Evolutionary conservation across 2,113 vertebrate genomes (phyloP), one percentile per base, ranked within the genome.

Genomic region (Chlorodrepanis virens): DNA sequence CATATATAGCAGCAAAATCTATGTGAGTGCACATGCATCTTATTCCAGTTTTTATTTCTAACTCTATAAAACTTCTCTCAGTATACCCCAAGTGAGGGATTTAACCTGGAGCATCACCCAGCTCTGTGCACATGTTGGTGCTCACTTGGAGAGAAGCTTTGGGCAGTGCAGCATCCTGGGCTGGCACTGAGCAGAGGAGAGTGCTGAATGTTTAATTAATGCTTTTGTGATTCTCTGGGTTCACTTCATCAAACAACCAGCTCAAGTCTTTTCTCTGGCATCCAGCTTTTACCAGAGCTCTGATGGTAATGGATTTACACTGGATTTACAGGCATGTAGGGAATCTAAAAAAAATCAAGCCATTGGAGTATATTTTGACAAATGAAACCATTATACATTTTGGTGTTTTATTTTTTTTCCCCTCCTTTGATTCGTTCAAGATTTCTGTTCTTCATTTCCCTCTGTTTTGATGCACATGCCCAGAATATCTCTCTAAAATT

Each of bases 381-480:
- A 89, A 90, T 74, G 20, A 87, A 81, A 19, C 49, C 37, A 39
- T 93, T 90, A 53, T 21, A 47, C 6, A 5, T 83, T n/a, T 78
- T 47, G n/a, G 64, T 64, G 7, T 1, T 42, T 44, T 42, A 0
- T 3, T 28, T 6, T 21, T 60, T 60, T 74, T 80, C 40, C 23
- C 1, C 7, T 10, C 14, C 45, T 74, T 75, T 47, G 27, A 74
- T 69, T 83, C 33, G 23, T 54, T 92, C 27, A 52, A 40, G 80
- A 74, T 93, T 77, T 80, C 71, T 74, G 17, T 57, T 80, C 76
- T 92, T 95, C 39, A 57, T 87, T 95, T 96, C 72, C 35, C 19
- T 75, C 59, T 25, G 35, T 44, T 92, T 57, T 37, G 5, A 5
- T 75, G 72, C 56, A 42, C 53, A 44, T n/a, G 49, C 56, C 53